Base-by-base conservation (phyloP, 2,888 invertebrate genomes). In the Sinohyriopsis cumingii region DNA sequence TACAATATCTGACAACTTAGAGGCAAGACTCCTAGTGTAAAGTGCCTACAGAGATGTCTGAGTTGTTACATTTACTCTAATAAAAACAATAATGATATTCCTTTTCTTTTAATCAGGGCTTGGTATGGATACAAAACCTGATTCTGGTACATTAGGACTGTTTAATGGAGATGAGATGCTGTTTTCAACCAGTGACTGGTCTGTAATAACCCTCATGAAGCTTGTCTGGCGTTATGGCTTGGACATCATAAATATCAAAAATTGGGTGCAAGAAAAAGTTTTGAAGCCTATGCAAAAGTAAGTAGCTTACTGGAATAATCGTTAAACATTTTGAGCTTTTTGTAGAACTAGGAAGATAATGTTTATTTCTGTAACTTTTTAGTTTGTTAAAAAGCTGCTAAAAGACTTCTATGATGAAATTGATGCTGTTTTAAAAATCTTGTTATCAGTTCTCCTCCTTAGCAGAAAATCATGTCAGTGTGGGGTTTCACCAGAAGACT, bases 191-290 rank as follows among this genome's bases (percentile, higher is more conserved):
- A 92, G 92, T 79, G 81, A 87, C 24, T 92, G 91, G 89, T 77
- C 86, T 9, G 53, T 91, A 5, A 60, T 92, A 4, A 92, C 91
- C 6, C 65, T 91, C 19, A 76, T 87, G 1, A 92, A 91, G 83
- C 82, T 93, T 68, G 74, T 93, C 24, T 92, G 91, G 90, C 88
- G 92, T 77, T 93, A 93, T 87, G 93, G 93, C 9, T 86, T 91
- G 68, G 91, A 92, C 70, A 87, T 92, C 15, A 87, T 91, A 67
- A 87, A 88, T 67, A 87, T 93, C 45, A 78, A 90, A 20, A 86
- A 85, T 78, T 90, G 90, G 77, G 86, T 92, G 7, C 75, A 84
- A 28, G 84, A 81, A 9, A 72, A 87, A 56, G 80, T 91, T 74
- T 78, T 92, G 25, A 80, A 85, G 56, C 83, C 89, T 28, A 91